Evolutionary conservation across 2,888 invertebrate species (phyloP).

Genomic region (Caenorhabditis macrosperma): DNA sequence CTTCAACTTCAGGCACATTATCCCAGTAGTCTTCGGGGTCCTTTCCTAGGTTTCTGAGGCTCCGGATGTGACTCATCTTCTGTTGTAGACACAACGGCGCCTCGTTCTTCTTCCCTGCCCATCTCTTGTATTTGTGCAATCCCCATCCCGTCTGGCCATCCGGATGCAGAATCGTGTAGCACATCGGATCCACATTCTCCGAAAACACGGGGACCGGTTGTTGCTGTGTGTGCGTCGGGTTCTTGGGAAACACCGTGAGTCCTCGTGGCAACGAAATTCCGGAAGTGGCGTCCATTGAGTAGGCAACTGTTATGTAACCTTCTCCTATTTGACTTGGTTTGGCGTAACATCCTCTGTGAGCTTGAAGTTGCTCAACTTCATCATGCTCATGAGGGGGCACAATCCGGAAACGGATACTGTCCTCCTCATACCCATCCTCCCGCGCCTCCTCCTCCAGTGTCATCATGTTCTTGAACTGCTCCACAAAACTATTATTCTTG

Average conservation of each 20-base stretch:
- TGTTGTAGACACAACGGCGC: too few species aligned
- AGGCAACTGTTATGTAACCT: conserved; percentile 1
- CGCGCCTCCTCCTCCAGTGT: too few species aligned
- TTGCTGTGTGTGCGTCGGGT: not conserved
- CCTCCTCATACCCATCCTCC: not conserved
- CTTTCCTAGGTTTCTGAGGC: too few species aligned
- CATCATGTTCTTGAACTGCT: too few species aligned
- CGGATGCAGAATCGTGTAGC: not conserved
- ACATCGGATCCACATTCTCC: not conserved
- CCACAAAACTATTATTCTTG: too few species aligned
- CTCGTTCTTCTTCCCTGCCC: not conserved
- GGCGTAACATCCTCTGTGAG: conserved; percentile 7
- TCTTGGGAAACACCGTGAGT: not conserved
- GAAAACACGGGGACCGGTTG: not conserved
- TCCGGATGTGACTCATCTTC: too few species aligned
- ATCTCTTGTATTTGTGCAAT: not conserved
- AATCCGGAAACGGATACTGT: not conserved
- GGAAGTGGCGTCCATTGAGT: not conserved
- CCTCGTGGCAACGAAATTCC: not conserved
- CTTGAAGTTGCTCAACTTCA: not conserved
- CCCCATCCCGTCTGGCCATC: not conserved
- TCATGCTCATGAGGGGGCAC: not conserved
- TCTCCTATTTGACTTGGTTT: not conserved
- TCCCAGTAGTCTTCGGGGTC: too few species aligned
- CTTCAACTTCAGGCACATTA: too few species aligned